phyloP scores from a whole-genome alignment of 64 coral and sea anemone genomes.

The Montipora capricornis region DNA sequence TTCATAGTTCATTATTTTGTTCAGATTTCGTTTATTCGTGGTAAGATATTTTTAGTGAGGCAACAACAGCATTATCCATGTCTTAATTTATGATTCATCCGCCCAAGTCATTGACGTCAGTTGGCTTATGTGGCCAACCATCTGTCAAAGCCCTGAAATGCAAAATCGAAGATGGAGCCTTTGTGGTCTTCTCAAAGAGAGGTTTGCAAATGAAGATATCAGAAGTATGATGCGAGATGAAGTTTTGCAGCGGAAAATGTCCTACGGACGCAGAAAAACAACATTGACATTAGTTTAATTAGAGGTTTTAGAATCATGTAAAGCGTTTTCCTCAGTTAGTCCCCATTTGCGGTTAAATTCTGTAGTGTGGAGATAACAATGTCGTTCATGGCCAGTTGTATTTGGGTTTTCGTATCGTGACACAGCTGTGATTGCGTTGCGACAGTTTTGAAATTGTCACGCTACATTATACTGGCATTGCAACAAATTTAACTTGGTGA shows the following conservation, averaged over 20 bases:
- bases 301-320: neutral
- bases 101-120: neutral
- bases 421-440: neutral
- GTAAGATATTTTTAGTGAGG: neutral
- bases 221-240: neutral
- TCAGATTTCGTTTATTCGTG: neutral
- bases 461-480: neutral
- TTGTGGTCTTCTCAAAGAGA: neutral
- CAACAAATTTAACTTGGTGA: neutral
- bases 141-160: neutral
- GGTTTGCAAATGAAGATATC: neutral
- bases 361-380: neutral
- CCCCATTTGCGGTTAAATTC: neutral
- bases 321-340: neutral
- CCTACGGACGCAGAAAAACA: neutral
- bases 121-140: neutral
- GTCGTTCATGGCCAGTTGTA: neutral
- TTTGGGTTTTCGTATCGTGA: neutral
- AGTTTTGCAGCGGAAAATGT: neutral
- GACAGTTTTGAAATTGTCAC: neutral
- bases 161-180: neutral
- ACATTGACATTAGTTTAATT: neutral
- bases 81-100: neutral
- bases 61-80: neutral
- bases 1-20: conserved; percentile 14